Conservation (phyloP, 2,888 invertebrate species). For the Chrysopilus asiliformis region DNA sequence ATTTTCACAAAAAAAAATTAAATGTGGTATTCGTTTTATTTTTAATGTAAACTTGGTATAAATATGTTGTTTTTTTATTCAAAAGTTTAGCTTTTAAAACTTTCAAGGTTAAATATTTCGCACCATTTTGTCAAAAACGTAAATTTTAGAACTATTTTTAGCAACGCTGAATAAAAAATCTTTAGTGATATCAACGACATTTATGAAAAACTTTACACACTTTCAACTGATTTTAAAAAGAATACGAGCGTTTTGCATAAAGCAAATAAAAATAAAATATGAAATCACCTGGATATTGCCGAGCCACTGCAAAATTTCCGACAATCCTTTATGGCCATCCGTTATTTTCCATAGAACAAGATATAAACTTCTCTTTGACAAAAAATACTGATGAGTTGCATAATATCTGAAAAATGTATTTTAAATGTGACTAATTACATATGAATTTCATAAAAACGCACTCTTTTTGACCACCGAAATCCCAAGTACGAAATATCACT, state of each 20-base stretch:
- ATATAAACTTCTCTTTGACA: constrained; percentile 88
- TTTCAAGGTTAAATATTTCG: too few species aligned
- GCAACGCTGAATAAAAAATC: too few species aligned
- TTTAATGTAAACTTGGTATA: too few species aligned
- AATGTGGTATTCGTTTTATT: too few species aligned
- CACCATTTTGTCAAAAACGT: too few species aligned
- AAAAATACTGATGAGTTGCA: constrained; percentile 96
- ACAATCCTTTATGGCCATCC: constrained; percentile 81
- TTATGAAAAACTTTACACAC: too few species aligned
- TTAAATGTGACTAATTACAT: not conserved
- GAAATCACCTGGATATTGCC: constrained; percentile 66
- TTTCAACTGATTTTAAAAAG: too few species aligned
- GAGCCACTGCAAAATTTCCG: constrained; percentile 87
- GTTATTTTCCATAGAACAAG: constrained; percentile 90
- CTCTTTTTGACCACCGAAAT: constrained; percentile 97
- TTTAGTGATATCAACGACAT: too few species aligned
- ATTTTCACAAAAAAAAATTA: too few species aligned
- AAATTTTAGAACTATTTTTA: too few species aligned
- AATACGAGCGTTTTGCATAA: too few species aligned
- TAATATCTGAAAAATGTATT: constrained; percentile 54
- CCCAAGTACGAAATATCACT: constrained; percentile 92
- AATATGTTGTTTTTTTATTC: too few species aligned
- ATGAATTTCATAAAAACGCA: constrained; percentile 29
- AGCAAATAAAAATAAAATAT: not conserved
- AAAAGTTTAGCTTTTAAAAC: not conserved